These are phyloP conservation scores for Sebastes fasciatus DNA, from an alignment of 2,113 vertebrate species.

Conservation along the genomic window DNA sequence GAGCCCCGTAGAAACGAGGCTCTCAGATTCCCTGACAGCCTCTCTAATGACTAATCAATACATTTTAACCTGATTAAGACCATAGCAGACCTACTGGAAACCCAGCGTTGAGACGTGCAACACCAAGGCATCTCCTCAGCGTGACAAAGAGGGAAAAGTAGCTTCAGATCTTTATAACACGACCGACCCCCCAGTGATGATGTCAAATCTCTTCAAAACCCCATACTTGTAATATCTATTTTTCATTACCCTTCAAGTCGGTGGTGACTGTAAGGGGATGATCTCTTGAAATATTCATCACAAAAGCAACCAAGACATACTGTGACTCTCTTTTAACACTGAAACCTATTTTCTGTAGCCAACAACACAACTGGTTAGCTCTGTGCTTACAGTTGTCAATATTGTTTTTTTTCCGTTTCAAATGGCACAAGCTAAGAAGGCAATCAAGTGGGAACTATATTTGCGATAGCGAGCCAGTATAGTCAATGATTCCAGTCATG, in stretches of 20 bases:
- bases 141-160: conserved; percentile 22
- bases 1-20: not conserved
- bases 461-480: not conserved
- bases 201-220: conserved; percentile 60
- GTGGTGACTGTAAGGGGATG: conserved; percentile 51
- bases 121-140: not conserved
- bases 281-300: conserved; percentile 74
- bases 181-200: conserved; percentile 19
- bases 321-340: conserved; percentile 47
- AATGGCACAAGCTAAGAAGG: conserved; percentile 10
- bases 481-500: conserved; percentile 31
- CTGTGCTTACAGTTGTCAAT: not conserved
- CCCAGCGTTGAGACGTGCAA: conserved; percentile 8
- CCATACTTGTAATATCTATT: conserved; percentile 63
- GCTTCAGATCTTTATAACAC: conserved; percentile 23
- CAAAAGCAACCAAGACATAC: conserved; percentile 53
- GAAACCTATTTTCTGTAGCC: conserved; percentile 34
- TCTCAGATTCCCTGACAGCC: conserved; percentile 49
- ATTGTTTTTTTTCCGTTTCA: not conserved
- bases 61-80: conserved; percentile 56
- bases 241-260: conserved; percentile 71
- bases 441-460: conserved; percentile 24
- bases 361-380: not conserved
- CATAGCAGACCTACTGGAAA: conserved; percentile 15
- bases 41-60: conserved; percentile 60